Percentiles rank a stretch among this genome's conserved stretches.
phyloP scores from a whole-genome alignment of 2,888 invertebrate species.

The Terebella lapidaria region DNA sequence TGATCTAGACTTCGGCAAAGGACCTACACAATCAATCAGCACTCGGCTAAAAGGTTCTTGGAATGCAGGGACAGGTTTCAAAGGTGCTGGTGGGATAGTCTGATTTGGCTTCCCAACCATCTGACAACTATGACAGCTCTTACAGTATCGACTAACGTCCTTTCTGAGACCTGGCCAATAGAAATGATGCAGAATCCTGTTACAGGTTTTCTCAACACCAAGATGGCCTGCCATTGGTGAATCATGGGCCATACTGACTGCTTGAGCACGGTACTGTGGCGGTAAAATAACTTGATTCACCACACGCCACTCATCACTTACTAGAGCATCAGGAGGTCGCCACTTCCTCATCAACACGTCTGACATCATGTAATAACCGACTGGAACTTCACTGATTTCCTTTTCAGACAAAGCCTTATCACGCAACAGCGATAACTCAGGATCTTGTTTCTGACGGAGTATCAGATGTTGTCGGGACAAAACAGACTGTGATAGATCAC shows the following conservation, averaged over 20 bases:
- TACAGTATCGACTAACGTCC: neutral
- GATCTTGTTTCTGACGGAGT: too few relatives aligned
- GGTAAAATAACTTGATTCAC: neutral
- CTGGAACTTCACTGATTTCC: too few relatives aligned
- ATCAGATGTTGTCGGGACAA: too few relatives aligned
- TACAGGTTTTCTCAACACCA: neutral
- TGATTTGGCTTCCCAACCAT: neutral
- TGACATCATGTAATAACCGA: neutral
- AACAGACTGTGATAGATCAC: too few relatives aligned
- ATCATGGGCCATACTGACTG: neutral
- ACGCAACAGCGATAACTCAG: too few relatives aligned
- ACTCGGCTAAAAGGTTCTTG: neutral
- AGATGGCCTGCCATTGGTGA: conserved; percentile 3
- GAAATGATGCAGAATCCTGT: neutral
- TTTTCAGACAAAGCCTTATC: too few relatives aligned
- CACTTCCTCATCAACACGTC: neutral
- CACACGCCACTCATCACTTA: too few relatives aligned
- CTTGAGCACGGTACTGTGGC: neutral
- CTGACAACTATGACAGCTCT: neutral
- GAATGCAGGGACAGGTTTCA: neutral
- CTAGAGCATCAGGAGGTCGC: neutral
- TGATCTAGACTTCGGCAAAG: neutral
- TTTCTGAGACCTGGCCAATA: neutral
- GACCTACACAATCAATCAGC: neutral
- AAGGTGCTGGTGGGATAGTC: neutral